A percentile compares a stretch with the other conserved stretches of the same genome.
These are phyloP conservation scores for Gadus chalcogrammus DNA, from an alignment of 2,113 vertebrate genomes.

Conservation along the genomic window DNA sequence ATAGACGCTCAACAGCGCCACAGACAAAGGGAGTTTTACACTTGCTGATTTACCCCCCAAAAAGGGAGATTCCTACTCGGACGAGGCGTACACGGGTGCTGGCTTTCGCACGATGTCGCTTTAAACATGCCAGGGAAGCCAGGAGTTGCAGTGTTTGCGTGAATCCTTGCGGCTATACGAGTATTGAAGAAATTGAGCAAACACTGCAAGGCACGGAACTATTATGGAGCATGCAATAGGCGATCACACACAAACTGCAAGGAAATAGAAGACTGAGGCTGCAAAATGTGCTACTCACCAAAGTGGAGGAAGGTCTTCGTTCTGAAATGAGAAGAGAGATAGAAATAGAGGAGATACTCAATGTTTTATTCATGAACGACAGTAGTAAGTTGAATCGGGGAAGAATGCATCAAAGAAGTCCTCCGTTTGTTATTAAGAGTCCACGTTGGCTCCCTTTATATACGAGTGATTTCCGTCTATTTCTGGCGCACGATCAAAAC, in stretches of 20 bases:
- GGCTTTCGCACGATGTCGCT: conserved; percentile 44
- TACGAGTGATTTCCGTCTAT: conserved; percentile 97
- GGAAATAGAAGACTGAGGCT: conserved; percentile 70
- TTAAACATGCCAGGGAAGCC: conserved; percentile 39
- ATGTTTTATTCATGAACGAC: conserved; percentile 39
- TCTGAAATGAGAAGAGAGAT: conserved; percentile 35
- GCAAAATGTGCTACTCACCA: conserved; percentile 81
- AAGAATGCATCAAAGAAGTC: conserved; percentile 64
- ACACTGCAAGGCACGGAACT: conserved; percentile 22
- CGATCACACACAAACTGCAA: conserved; percentile 58
- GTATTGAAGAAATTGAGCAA: conserved; percentile 13
- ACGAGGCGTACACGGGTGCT: conserved; percentile 75
- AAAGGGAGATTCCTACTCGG: conserved; percentile 82
- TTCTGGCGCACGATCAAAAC: conserved; percentile 97
- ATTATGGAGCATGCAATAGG: conserved; percentile 57
- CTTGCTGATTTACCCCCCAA: conserved; percentile 75
- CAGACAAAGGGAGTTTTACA: conserved; percentile 78
- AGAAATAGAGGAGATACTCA: conserved; percentile 67
- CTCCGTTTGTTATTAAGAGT: conserved; percentile 70
- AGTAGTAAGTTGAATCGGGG: conserved; percentile 59
- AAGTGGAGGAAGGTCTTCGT: conserved; percentile 57
- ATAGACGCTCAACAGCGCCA: conserved; percentile 85
- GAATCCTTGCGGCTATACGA: conserved; percentile 28
- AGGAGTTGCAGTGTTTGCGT: conserved; percentile 27
- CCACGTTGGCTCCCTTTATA: conserved; percentile 92